Base-by-base conservation (phyloP, 2,888 invertebrate species). In the Rhabditoides inermis region DNA sequence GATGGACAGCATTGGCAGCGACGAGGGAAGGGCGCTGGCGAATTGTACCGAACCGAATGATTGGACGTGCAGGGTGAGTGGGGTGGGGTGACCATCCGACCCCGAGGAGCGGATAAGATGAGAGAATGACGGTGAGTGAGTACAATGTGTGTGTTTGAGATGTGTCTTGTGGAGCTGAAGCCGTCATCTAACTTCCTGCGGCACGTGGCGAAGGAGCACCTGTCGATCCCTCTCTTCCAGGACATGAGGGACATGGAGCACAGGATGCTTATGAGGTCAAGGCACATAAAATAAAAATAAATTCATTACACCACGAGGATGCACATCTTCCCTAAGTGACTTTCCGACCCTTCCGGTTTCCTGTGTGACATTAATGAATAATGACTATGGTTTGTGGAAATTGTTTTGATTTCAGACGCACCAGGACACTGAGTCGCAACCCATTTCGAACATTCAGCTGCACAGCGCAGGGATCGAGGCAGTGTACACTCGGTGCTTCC, bases 171-270 rank as follows among this genome's bases (percentile, higher is more conserved):
- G 39, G 63, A 61, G 37, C 55, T 67, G 54, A 67, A 64, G 49
- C 63, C 66, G 12, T 51, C 55, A 3, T 61, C 63, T 2, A 67
- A 67, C 41, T 67, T 67, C 51, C 55, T 67, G 30, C 53, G 64
- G 7, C 67, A 67, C 52, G 67, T 67, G 35, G 66, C 66, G 49
- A 67, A 62, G 48, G 67, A 63, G 47, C 76, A 52, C 65, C 68
- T 65, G 72, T 72, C 55, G 63, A 76, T 56, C 26, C 59, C 61
- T 48, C 60, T 66, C 41, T 65, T 56, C 56, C 60, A 57, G 53
- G 68, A 55, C 63, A 59, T 49, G 66, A 47, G 55, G 53, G 56
- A 39, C n/a, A n/a, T n/a, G 53, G 55, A 26, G 58, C 53, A 2
- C 59, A 63, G 6, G 64, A 62, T 47, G 56, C 60, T 7, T 66